These are phyloP conservation scores for Scophthalmus maximus DNA, from an alignment of 2,113 vertebrate genomes.

Conservation along the genomic window DNA sequence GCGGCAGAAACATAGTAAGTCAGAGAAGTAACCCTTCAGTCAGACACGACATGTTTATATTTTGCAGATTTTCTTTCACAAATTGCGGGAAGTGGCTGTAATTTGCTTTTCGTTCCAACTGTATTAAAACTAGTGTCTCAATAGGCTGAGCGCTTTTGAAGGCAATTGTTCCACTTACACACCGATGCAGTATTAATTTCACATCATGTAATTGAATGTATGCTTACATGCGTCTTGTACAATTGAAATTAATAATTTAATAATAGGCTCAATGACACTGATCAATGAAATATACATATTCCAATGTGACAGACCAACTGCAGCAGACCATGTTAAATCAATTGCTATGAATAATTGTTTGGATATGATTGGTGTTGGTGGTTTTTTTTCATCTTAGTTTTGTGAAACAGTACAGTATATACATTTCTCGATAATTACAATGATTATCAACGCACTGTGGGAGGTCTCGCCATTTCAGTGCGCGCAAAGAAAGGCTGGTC, in stretches of 20 bases:
- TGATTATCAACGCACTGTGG: slow-evolving; percentile 22
- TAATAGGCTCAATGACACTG: slow-evolving; percentile 17
- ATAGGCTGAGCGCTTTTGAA: slow-evolving; percentile 27
- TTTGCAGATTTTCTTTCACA: slow-evolving; percentile 38
- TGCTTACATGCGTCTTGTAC: slow-evolving; percentile 41
- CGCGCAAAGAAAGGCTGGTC: neutral
- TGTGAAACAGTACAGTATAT: neutral
- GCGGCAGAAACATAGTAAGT: slow-evolving; percentile 66
- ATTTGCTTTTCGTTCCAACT: slow-evolving; percentile 35
- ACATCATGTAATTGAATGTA: slow-evolving; percentile 42
- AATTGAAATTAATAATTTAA: slow-evolving; percentile 40
- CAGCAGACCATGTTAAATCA: neutral
- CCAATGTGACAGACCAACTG: slow-evolving; percentile 18
- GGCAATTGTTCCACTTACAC: slow-evolving; percentile 45
- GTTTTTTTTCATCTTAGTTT: neutral
- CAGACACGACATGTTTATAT: slow-evolving; percentile 62
- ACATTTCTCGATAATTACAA: neutral
- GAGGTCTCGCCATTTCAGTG: slow-evolving; percentile 5
- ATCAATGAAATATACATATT: slow-evolving; percentile 25
- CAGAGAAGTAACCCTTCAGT: slow-evolving; percentile 67
- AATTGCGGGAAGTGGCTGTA: slow-evolving; percentile 30
- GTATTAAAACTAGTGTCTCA: slow-evolving; percentile 44
- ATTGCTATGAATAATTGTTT: neutral
- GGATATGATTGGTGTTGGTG: neutral
- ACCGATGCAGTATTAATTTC: slow-evolving; percentile 61